phyloP scores from a whole-genome alignment of 2,113 vertebrate species.

The Alethe diademata region DNA sequence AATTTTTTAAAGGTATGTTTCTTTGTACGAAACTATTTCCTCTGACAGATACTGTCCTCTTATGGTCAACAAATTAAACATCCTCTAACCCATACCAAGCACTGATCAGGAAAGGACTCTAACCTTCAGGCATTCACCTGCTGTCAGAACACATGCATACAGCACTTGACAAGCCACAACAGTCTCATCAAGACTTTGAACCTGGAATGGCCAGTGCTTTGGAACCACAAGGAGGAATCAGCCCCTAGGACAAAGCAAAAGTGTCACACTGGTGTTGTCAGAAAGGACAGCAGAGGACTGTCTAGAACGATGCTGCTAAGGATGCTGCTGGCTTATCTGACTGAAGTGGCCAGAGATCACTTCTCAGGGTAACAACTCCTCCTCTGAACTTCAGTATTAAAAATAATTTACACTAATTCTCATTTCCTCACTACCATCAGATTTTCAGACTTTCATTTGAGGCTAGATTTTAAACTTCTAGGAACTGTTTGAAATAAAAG shows the following conservation, averaged over 20 bases:
- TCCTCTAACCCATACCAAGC: not conserved
- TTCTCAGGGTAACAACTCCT: not conserved
- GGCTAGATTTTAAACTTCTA: not conserved
- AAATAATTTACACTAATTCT: not conserved
- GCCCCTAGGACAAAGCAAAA: not conserved
- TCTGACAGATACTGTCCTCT: not conserved
- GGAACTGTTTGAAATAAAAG: not conserved
- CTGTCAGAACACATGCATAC: not conserved
- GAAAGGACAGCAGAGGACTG: not conserved
- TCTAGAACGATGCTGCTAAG: not conserved
- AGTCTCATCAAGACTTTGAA: not conserved
- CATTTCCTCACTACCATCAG: not conserved
- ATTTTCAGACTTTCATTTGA: not conserved
- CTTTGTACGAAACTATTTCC: not conserved
- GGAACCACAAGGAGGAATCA: not conserved
- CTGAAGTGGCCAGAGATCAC: not conserved
- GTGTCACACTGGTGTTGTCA: fast-evolving
- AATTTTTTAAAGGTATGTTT: not conserved
- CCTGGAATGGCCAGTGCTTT: not conserved
- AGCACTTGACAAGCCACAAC: not conserved
- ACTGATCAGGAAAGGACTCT: not conserved
- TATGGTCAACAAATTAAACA: not conserved
- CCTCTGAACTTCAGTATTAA: not conserved
- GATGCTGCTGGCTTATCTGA: not conserved
- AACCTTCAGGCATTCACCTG: not conserved